phyloP scores from a whole-genome alignment of 2,797 vertebrate genomes.

The Gadopsis marmoratus region DNA sequence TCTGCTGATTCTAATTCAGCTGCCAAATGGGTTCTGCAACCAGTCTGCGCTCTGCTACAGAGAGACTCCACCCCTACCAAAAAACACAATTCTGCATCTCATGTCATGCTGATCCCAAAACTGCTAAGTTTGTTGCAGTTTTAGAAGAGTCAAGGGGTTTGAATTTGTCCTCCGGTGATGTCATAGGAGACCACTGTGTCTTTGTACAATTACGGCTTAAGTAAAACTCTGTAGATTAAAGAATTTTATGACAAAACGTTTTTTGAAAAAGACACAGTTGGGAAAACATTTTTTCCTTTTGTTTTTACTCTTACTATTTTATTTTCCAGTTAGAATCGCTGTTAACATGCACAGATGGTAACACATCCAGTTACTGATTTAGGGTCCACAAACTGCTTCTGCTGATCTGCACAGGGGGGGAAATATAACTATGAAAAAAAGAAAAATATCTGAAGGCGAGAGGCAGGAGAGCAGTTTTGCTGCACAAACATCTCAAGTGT shows the following conservation, averaged over 20 bases:
- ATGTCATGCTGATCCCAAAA: conserved; percentile 18
- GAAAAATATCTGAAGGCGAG: conserved; percentile 43
- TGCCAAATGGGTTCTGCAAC: conserved; percentile 59
- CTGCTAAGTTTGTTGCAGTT: conserved; percentile 4
- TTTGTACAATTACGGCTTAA: conserved; percentile 45
- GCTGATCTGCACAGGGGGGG: conserved; percentile 35
- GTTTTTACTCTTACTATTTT: background rate
- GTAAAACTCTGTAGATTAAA: conserved; percentile 35
- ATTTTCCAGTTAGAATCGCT: conserved; percentile 23
- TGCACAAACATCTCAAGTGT: conserved; percentile 35
- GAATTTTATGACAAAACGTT: conserved; percentile 6
- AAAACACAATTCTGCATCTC: conserved; percentile 41
- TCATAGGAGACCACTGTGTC: conserved; percentile 39
- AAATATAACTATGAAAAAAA: conserved; percentile 37
- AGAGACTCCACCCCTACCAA: conserved; percentile 32
- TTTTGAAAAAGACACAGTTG: conserved; percentile 10
- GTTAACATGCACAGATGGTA: conserved; percentile 49
- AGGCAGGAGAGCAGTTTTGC: conserved; percentile 19
- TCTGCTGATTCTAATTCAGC: conserved; percentile 60
- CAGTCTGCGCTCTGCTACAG: conserved; percentile 61
- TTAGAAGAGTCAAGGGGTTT: conserved; percentile 46
- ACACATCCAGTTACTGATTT: conserved; percentile 28
- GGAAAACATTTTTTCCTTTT: background rate
- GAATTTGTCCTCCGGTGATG: conserved; percentile 42
- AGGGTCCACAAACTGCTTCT: conserved; percentile 22